Evolutionary conservation across 2,113 vertebrate species (phyloP).

Genomic region (Hemibagrus wyckioides): DNA sequence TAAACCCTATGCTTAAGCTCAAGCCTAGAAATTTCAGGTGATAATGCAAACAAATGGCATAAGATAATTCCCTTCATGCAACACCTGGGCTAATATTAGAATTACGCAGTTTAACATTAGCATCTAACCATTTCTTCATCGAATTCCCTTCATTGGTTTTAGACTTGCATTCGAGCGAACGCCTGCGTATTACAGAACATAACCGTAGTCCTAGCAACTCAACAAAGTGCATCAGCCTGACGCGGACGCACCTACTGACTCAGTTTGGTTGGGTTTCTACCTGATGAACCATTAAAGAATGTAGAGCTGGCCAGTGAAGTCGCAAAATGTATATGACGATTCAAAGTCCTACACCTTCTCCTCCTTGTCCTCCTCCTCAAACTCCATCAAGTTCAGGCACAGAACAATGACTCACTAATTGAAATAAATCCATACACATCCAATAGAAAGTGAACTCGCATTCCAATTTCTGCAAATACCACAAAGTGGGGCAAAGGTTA

Average conservation of each 20-base stretch:
- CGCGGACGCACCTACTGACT: constrained; percentile 9
- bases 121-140: not conserved
- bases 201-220: not conserved
- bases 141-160: no score
- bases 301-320: not conserved
- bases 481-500: not conserved
- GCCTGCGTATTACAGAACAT: not conserved
- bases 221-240: not conserved
- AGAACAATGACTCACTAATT: constrained; percentile 26
- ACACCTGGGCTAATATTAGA: not conserved
- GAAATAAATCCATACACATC: not conserved
- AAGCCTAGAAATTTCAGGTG: not conserved
- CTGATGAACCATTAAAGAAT: not conserved
- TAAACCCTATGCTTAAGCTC: not conserved
- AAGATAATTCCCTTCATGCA: not conserved
- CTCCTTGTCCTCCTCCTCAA: not conserved
- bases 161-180: not conserved
- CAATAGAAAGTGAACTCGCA: not conserved
- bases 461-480: not conserved
- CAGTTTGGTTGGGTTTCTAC: not conserved
- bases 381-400: constrained; percentile 34
- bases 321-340: not conserved
- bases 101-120: not conserved
- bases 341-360: not conserved
- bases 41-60: not conserved